A percentile compares a stretch with the other conserved stretches of the same genome.
Conservation (phyloP, 2,113 vertebrate genomes). For the Paedocypris sp. region DNA sequence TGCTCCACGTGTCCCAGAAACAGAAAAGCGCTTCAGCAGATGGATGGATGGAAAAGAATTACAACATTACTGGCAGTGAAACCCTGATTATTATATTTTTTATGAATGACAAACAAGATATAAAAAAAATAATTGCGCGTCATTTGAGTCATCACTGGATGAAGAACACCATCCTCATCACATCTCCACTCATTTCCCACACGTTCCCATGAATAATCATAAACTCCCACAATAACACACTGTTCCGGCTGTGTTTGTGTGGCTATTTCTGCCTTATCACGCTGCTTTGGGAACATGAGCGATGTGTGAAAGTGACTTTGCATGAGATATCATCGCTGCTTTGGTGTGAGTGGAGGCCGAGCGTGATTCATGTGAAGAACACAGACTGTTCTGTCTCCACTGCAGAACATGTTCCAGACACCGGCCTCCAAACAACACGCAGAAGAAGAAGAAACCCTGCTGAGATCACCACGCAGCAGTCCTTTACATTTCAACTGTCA, state of each 20-base stretch:
- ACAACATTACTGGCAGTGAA: no score
- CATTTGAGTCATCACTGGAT: conserved; percentile 8
- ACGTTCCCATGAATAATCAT: conserved; percentile 21
- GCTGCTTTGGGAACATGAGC: conserved; percentile 38
- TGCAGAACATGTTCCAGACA: conserved; percentile 22
- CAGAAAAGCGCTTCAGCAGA: no score
- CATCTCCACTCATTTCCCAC: conserved; percentile 14
- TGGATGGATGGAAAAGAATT: no score
- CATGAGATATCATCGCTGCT: conserved; percentile 37
- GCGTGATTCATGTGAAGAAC: conserved; percentile 36
- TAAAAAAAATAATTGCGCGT: no score
- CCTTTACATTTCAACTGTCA: no score
- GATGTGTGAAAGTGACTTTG: conserved; percentile 39
- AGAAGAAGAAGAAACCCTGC: no score
- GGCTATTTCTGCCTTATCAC: conserved; percentile 37
- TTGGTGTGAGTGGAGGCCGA: conserved; percentile 27
- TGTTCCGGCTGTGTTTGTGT: conserved; percentile 34
- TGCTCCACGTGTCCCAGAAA: no score
- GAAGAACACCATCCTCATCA: no score
- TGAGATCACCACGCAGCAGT: no score
- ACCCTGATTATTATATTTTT: no score
- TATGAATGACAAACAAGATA: no score
- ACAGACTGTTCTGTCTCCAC: conserved; percentile 13
- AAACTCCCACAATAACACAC: conserved; percentile 13
- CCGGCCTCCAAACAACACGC: no score